These are phyloP conservation scores for Apogon talboti DNA, from an alignment of 2,797 vertebrate genomes.

Conservation along the genomic window DNA sequence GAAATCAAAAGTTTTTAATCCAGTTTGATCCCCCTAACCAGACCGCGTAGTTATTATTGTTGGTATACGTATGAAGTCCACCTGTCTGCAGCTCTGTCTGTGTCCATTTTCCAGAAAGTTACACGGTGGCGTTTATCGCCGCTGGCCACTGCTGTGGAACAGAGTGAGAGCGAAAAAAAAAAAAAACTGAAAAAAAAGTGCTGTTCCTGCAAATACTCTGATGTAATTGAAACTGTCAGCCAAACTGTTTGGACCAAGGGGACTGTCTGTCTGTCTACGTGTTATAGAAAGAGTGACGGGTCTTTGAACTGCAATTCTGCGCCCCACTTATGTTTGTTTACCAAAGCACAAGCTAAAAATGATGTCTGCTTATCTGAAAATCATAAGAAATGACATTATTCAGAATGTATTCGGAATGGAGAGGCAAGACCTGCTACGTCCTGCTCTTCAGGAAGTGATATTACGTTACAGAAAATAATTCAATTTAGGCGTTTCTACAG, in stretches of 20 bases:
- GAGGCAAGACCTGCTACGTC: background rate
- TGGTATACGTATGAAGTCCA: slow-evolving; percentile 4
- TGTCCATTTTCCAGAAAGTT: slow-evolving; percentile 30
- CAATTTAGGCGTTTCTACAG: slow-evolving; percentile 17
- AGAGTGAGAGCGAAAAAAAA: slow-evolving; percentile 39
- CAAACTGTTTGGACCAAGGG: slow-evolving; percentile 41
- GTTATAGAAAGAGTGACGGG: slow-evolving; percentile 11
- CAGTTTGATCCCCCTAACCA: background rate
- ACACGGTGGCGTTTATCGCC: slow-evolving; percentile 18
- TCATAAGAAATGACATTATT: slow-evolving; percentile 5
- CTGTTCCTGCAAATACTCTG: slow-evolving; percentile 48
- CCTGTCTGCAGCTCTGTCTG: background rate
- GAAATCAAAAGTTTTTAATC: slow-evolving; percentile 18
- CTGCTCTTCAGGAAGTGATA: slow-evolving; percentile 34
- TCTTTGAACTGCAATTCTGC: slow-evolving; percentile 27
- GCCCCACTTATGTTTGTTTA: slow-evolving; percentile 9
- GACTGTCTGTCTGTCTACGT: slow-evolving; percentile 16
- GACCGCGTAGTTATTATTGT: slow-evolving; percentile 1
- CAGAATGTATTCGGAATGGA: slow-evolving; percentile 5
- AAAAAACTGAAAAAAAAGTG: slow-evolving; percentile 53
- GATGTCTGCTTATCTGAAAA: slow-evolving; percentile 7
- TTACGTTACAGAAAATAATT: slow-evolving; percentile 43
- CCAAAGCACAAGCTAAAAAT: slow-evolving; percentile 2
- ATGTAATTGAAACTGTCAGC: slow-evolving; percentile 38
- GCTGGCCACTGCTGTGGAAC: slow-evolving; percentile 32